Base-by-base conservation (phyloP, 2,888 invertebrate genomes). In the Parascotia fuliginaria region DNA sequence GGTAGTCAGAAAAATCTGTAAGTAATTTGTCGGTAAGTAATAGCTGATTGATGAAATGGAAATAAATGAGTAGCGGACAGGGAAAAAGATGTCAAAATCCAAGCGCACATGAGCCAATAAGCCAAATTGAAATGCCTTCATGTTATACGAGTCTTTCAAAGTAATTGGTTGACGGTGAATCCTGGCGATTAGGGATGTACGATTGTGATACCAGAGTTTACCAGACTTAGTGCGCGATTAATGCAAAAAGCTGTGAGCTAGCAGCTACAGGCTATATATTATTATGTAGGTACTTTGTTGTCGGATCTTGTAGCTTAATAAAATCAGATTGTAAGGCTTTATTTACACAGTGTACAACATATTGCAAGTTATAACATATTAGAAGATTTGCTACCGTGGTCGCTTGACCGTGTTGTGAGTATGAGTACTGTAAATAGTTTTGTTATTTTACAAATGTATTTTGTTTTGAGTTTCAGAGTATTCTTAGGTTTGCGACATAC, bases 101-200 rank as follows among this genome's bases (percentile, higher is more conserved):
- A 73, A 80, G 78, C 81, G 85, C 85, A 86, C 85, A 86, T 84
- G 85, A 81, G 83, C 86, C 89, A 89, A 89, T 89, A 89, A 88
- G 85, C 83, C 77, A 87, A 89, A 89, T 89, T 88, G 89, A 84
- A 88, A 88, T 87, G 83, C 82, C 86, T 84, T 79, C 76, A 80
- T 79, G 80, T 78, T 79, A 77, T 77, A 74, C 75, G 81, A 84
- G 82, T 86, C 86, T 88, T 85, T 86, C 85, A 83, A 78, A 85
- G 89, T 89, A 89, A 89, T 89, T 89, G 89, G 88, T 85, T 78
- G 87, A 79, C 80, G 80, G 77, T 71, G 80, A 81, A 82, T 77
- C 73, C 78, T 73, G 65, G 47, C 67, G 71, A 72, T 75, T 79
- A 87, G 86, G 71, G 85, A 75, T 78, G 83, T 65, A 34, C 54